Percentiles rank a stretch among this genome's conserved stretches.
These are phyloP conservation scores for Meriones unguiculatus DNA, from an alignment of 2,113 vertebrate genomes.

Conservation along the genomic window DNA sequence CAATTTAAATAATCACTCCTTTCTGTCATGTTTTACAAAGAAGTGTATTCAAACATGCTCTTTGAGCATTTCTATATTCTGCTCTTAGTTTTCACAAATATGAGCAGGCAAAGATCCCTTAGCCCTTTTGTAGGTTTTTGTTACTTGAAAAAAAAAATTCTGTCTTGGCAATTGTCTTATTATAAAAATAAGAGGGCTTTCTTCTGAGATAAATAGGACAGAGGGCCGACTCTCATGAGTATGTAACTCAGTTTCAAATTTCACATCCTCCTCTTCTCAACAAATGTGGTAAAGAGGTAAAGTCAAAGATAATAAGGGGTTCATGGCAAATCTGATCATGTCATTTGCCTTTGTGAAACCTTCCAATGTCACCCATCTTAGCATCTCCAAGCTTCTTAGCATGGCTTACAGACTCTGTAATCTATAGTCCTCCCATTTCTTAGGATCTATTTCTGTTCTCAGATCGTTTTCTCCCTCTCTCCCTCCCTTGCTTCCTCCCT, in stretches of 20 bases:
- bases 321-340: background rate
- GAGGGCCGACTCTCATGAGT: constrained; percentile 13
- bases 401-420: background rate
- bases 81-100: constrained; percentile 76
- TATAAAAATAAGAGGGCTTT: constrained; percentile 72
- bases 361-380: background rate
- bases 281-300: constrained; percentile 51
- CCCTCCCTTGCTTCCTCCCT: too few species aligned
- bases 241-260: constrained; percentile 48
- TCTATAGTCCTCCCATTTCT: background rate
- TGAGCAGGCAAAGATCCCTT: constrained; percentile 60
- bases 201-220: constrained; percentile 56
- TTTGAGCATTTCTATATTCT: constrained; percentile 76
- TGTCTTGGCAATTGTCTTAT: constrained; percentile 72
- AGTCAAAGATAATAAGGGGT: constrained; percentile 58
- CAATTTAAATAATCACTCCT: constrained; percentile 83
- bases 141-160: constrained; percentile 67
- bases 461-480: background rate
- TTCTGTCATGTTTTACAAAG: constrained; percentile 79
- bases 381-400: background rate
- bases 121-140: constrained; percentile 65
- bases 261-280: constrained; percentile 57
- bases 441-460: background rate
- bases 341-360: constrained; percentile 30
- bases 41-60: constrained; percentile 79